Percentiles rank a stretch among this genome's conserved stretches.
These are phyloP conservation scores for Turritopsis dohrnii DNA, from an alignment of 30 jellyfish, hydroid and myxozoan species.

Conservation along the genomic window DNA sequence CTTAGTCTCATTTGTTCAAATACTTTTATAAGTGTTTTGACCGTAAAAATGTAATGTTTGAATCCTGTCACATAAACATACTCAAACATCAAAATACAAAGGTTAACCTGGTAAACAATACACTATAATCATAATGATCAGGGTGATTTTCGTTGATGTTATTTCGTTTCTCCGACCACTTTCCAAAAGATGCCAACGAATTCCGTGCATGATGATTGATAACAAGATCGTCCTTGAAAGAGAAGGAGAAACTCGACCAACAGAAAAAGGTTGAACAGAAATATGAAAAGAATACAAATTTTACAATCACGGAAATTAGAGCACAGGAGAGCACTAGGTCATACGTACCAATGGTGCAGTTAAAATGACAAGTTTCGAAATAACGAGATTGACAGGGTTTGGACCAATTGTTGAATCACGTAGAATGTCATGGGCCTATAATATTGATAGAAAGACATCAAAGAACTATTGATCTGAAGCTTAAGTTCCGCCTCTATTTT, in stretches of 20 bases:
- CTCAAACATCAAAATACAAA: too few relatives aligned
- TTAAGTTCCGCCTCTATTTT: not conserved
- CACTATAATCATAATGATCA: slow-evolving; percentile 51
- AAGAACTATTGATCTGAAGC: not conserved
- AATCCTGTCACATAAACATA: too few relatives aligned
- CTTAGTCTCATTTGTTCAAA: too few relatives aligned
- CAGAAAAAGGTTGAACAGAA: not conserved
- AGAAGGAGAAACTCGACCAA: not conserved
- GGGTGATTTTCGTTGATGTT: slow-evolving; percentile 20
- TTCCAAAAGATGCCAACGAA: slow-evolving; percentile 68
- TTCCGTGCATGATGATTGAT: slow-evolving; percentile 77
- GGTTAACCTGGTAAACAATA: slow-evolving; percentile 60
- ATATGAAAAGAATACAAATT: not conserved
- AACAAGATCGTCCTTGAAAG: slow-evolving; percentile 24
- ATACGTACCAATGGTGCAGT: slow-evolving; percentile 80
- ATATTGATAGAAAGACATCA: not conserved
- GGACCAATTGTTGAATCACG: slow-evolving; percentile 90
- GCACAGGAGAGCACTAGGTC: not conserved
- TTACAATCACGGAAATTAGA: not conserved
- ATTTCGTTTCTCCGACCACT: slow-evolving; percentile 52
- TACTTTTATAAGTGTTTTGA: too few relatives aligned
- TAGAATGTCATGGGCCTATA: slow-evolving; percentile 74
- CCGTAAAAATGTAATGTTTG: too few relatives aligned
- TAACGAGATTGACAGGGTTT: slow-evolving; percentile 59
- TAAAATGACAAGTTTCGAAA: slow-evolving; percentile 53